Base-by-base conservation (phyloP, 2,113 vertebrate species). In the Tachuris rubrigastra region DNA sequence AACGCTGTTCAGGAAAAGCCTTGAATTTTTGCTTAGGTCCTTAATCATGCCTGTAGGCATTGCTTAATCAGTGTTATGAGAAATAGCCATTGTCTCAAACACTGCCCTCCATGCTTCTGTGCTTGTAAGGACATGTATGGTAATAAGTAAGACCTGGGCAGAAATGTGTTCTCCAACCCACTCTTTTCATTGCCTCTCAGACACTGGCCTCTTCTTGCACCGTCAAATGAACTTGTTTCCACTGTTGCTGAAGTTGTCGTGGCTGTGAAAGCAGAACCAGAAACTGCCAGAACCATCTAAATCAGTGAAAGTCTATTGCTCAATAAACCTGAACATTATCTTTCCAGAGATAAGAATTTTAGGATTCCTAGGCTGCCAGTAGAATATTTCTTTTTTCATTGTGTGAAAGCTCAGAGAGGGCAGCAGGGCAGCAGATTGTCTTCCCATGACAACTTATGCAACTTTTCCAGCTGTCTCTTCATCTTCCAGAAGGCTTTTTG, bases 311-410 rank as follows among this genome's bases (percentile, higher is more conserved):
- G 67, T 31, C 8, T 33, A 3, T 62, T 47, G 39, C 33, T 81
- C 12, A 8, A 8, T 79, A 75, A 74, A 33, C 14, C 8, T 31
- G 30, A 62, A 77, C 1, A 5, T 18, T 73, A 23, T 28, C 27
- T 74, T 85, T 37, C 39, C 39, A 39, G 56, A 74, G 11, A 33
- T 12, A 53, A 49, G 41, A 17, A 9, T 28, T 83, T 3, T 9
- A 73, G 53, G 41, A 24, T 2, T 46, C 28, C 28, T 30, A 2
- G 5, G 4, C 59, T 82, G 17, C 23, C 49, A 33, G 19, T 5
- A 33, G 16, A 0, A 0, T 37, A 6, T 25, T 87, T 78, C 6
- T 44, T 72, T 67, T 15, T n/a, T 23, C 6, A 3, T 4, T 31
- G 27, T 35, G 58, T 72, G 60, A 47, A 25, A 76, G 25, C 14